Evolutionary conservation across 2,797 vertebrate genomes (phyloP), one percentile per base, ranked within the genome.

Genomic region (Enteromius viviparus): DNA sequence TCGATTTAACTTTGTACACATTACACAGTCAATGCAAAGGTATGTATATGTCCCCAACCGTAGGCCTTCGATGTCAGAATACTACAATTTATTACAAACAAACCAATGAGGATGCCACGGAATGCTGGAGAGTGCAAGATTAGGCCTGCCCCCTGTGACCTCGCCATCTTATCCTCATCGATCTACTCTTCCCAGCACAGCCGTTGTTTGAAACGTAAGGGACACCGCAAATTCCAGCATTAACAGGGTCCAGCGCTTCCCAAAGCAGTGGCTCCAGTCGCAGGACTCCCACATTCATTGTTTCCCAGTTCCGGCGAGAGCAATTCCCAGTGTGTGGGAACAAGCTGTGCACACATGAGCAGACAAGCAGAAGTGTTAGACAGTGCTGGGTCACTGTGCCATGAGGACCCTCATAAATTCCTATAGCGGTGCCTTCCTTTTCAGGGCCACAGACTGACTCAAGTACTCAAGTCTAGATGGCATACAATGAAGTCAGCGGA

Each of bases 161-260:
- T 71, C 26, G 5, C 26, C 71, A 72, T 75, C 53, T 66, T 70
- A 66, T 71, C 81, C 77, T 58, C 85, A 84, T 85, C 75, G 21
- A 71, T 83, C 80, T 86, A 66, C 34, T 74, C 78, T 76, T 68
- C 85, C 88, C 92, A 91, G 89, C 85, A 85, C 78, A 64, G 23
- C 81, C 89, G 87, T 92, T 89, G 89, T 89, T 89, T 93, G 89
- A 93, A 90, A 86, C 89, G 80, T 87, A 60, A 64, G 90, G 89
- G 88, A 89, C 91, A 86, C 84, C 88, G 51, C 84, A 91, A 91
- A 92, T 91, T 91, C 74, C 66, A 0, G 74, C 89, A 92, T 91
- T 89, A 91, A 88, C 92, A 91, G 76, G 71, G 68, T 68, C 91
- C 91, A 88, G 53, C 76, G 88, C 90, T 88, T 81, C 79, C 45